phyloP scores from a whole-genome alignment of 2,113 vertebrate genomes.

The Dasyurus viverrinus region DNA sequence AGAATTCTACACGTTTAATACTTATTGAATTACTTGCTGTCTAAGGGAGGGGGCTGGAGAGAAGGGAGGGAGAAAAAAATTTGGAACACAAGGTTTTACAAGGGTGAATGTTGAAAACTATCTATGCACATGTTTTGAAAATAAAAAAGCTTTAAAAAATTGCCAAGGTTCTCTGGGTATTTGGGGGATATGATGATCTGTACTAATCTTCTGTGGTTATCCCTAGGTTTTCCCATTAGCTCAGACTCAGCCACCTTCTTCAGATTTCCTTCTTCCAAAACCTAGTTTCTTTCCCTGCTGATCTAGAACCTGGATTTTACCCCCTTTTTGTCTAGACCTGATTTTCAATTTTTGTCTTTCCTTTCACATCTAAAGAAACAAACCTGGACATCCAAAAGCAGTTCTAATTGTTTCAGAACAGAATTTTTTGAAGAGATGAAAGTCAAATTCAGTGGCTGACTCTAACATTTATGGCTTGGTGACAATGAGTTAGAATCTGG shows the following conservation, averaged over 20 bases:
- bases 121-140: too few species aligned
- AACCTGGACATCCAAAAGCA: background rate
- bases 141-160: too few species aligned
- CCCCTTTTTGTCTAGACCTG: background rate
- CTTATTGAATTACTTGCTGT: too few species aligned
- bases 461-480: background rate
- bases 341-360: background rate
- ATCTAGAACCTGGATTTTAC: background rate
- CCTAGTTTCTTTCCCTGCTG: constrained; percentile 51
- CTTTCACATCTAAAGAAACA: background rate
- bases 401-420: background rate
- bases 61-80: too few species aligned
- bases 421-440: background rate
- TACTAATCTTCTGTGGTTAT: constrained; percentile 37
- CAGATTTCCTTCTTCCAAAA: constrained; percentile 35
- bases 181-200: constrained; percentile 49
- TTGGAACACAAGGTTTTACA: too few species aligned
- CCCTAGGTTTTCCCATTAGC: constrained; percentile 30
- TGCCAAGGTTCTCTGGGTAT: constrained; percentile 29
- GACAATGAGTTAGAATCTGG: background rate
- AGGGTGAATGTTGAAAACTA: too few species aligned
- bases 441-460: background rate
- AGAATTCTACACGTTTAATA: too few species aligned
- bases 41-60: too few species aligned
- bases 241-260: background rate